phyloP scores from a whole-genome alignment of 2,113 vertebrate genomes.

The Apeltes quadracus region DNA sequence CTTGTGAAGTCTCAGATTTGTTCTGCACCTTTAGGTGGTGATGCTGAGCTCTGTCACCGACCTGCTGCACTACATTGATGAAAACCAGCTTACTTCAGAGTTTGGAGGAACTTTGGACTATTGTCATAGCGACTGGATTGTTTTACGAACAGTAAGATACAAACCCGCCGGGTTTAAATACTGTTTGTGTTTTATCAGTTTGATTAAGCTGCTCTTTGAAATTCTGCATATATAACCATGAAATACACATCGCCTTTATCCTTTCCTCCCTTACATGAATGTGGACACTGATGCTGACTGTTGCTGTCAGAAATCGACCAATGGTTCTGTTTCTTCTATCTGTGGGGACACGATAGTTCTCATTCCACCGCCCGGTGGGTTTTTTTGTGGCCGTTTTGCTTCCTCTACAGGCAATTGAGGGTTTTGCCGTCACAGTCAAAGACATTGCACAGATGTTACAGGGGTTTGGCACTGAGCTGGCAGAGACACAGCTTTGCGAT shows the following conservation, averaged over 20 bases:
- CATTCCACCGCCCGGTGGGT: background rate
- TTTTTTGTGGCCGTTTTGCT: constrained; percentile 23
- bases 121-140: constrained; percentile 95
- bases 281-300: background rate
- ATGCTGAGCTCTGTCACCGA: constrained; percentile 98
- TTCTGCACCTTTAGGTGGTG: constrained; percentile 85
- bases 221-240: background rate
- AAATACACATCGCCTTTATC: background rate
- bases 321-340: background rate
- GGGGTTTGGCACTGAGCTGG: constrained; percentile 92
- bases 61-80: constrained; percentile 91
- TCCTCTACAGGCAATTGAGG: constrained; percentile 91
- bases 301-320: background rate
- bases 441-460: constrained; percentile 97
- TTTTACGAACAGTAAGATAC: constrained; percentile 89
- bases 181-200: background rate
- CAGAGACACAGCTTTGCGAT: constrained; percentile 87
- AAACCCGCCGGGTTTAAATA: background rate
- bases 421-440: constrained; percentile 95
- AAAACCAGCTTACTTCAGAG: constrained; percentile 94
- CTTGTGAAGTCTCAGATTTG: constrained; percentile 33
- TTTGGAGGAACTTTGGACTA: constrained; percentile 97
- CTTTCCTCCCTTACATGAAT: background rate
- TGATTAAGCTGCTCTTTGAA: background rate
- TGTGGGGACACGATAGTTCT: background rate